Base-by-base conservation (phyloP, 1,140 invertebrate species). In the Agrypnia vestita region DNA sequence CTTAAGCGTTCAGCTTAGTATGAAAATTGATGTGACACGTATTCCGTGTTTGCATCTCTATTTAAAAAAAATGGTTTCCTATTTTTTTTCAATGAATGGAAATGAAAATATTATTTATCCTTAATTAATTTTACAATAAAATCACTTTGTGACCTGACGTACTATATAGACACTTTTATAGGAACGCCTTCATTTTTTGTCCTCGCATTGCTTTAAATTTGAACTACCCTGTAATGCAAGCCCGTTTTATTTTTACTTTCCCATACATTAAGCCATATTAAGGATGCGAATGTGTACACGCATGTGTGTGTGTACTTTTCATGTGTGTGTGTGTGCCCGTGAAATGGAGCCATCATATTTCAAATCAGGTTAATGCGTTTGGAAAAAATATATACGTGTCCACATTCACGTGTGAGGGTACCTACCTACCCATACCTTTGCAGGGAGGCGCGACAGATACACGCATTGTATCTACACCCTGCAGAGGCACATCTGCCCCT, bases 311-410 rank as follows among this genome's bases (percentile, higher is more conserved):
- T 19, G n/a, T 47, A 43, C 25, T 9, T 44, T 35, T 43, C 1
- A 13, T 13, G 13, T 0, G 43, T n/a, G 44, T 69, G 43, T 71
- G 12, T 71, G 67, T 71, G 67, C 49, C 10, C 25, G 19, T 51
- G 67, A 71, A 71, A 71, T 71, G 15, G 67, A 71, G 25, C 67
- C 67, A 71, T 82, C 71, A 80, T 82, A 82, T 82, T 82, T 80
- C 81, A 80, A 82, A 80, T 80, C 78, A 78, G 81, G 81, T 82
- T 82, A 82, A 82, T 82, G 81, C 78, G 76, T 82, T 78, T 75
- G 56, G 46, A 78, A 67, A 80, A 82, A 82, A 82, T 79, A 82
- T 75, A 76, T 53, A 53, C 46, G 21, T 51, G 25, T 11, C 8
- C 6, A 62, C 21, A 62, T 35, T 35, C 25, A 17, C 10, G 55